Evolutionary conservation across 1,140 invertebrate species (phyloP), one percentile per base, ranked within the genome.

Genomic region (Scaptomyza pallida): DNA sequence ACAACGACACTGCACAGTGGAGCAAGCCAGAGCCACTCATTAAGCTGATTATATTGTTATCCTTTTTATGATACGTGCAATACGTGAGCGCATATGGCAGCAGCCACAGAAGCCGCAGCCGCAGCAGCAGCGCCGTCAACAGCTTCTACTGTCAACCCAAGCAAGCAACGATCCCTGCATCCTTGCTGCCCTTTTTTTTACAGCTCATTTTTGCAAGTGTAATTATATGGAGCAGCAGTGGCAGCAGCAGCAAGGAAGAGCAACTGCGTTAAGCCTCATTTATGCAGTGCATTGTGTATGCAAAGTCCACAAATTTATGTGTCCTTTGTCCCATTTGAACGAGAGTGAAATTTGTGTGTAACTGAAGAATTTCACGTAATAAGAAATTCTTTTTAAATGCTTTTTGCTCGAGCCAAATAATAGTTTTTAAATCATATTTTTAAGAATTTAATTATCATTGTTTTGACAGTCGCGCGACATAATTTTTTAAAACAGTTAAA

Each of bases 31-130:
- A 82, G 78, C 78, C 82, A 86, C 82, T 86, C 82, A 86, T 86
- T 86, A 86, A 90, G 88, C 88, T 90, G 88, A 90, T 90, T 90
- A 90, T 90, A 89, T 89, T 90, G 88, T 90, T 90, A 90, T 90
- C 88, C 88, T 90, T 90, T 90, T 90, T 90, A 90, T 90, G 89
- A 90, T 90, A 89, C 82, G 82, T 89, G 86, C 81, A 89, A 82
- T 89, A 83, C 86, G 88, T 85, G 80, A 76, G 79, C 85, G 79
- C 85, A 89, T 89, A 89, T 86, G 81, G 82, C 79, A 61, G 59
- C 48, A 41, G 41, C 73, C n/a, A n/a, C n/a, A n/a, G n/a, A n/a
- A n/a, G n/a, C n/a, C n/a, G n/a, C n/a, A n/a, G n/a, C n/a, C n/a
- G n/a, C n/a, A n/a, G n/a, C n/a, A n/a, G 82, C 79, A 61, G 59